phyloP scores from a whole-genome alignment of 1,140 invertebrate species.

The Pararge aegeria region DNA sequence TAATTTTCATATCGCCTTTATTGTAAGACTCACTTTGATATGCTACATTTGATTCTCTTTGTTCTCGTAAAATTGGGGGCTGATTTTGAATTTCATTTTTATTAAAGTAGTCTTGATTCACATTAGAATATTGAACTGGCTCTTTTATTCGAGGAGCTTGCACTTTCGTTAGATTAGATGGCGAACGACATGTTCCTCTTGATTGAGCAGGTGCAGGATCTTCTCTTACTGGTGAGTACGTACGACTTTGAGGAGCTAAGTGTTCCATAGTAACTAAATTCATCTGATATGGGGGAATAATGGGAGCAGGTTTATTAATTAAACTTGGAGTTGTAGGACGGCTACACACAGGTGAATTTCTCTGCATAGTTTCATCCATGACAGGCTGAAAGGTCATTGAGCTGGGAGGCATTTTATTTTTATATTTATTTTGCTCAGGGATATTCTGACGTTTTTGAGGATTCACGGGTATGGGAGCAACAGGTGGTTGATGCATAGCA shows the following conservation, averaged over 20 bases:
- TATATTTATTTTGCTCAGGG: constrained; percentile 12
- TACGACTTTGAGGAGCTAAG: constrained; percentile 76
- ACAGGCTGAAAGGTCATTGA: constrained; percentile 82
- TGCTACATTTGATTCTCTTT: constrained; percentile 59
- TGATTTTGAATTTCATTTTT: constrained; percentile 43
- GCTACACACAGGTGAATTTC: constrained; percentile 69
- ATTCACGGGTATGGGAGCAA: constrained; percentile 52
- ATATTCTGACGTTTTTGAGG: constrained; percentile 25
- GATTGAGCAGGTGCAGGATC: constrained; percentile 82
- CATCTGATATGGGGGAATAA: constrained; percentile 84
- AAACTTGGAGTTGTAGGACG: constrained; percentile 82
- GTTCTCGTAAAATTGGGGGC: constrained; percentile 53
- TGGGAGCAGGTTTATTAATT: constrained; percentile 83
- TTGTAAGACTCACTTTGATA: constrained; percentile 61
- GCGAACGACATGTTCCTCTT: constrained; percentile 77
- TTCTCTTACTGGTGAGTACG: constrained; percentile 80
- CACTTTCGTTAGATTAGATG: constrained; percentile 80
- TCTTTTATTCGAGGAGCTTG: constrained; percentile 81
- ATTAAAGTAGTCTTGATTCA: constrained; percentile 41
- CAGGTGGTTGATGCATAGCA: constrained; percentile 51
- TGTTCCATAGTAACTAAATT: constrained; percentile 82
- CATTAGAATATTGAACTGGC: constrained; percentile 38
- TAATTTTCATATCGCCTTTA: constrained; percentile 58
- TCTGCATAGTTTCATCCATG: constrained; percentile 72
- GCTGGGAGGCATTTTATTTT: constrained; percentile 58